Base-by-base conservation (phyloP, 2,797 vertebrate genomes). In the Syngnathus acus region DNA sequence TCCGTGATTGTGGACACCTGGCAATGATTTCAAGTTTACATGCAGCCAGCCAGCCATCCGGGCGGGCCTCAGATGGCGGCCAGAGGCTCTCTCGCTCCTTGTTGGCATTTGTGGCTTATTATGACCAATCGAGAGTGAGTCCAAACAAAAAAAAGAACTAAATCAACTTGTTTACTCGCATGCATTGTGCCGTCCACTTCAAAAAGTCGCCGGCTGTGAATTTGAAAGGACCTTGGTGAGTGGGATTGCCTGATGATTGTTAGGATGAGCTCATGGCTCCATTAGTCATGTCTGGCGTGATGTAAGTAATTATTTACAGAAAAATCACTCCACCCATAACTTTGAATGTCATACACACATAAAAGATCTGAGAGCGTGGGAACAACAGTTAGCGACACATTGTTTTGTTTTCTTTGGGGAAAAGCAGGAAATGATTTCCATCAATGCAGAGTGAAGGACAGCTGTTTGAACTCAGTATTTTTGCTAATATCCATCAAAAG, bases 21-120 rank as follows among this genome's bases (percentile, higher is more conserved):
- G 91, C 75, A 91, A 85, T 92, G 86, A 88, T 92, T 91, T 87
- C 32, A 77, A 79, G 84, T 74, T 87, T 87, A 82, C 79, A 87
- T 76, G 26, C 26, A 32, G 26, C 26, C 26, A 26, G 26, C 26
- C 26, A 26, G 26, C 75, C 82, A 83, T 80, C 81, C 80, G n/a
- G n/a, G n/a, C n/a, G 66, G 75, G 85, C 74, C 80, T 86, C 77
- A 77, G 83, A 85, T 68, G 38, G 62, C 72, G 73, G 68, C 73
- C 72, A 81, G 72, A 77, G 78, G 71, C 47, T 48, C n/a, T n/a
- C 47, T 64, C 26, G 3, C 45, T 38, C 19, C 42, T 61, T 26
- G 53, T 13, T 26, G 53, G 21, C 21, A 26, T 54, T 54, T 54
- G 53, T 4, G 53, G 9, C 9, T 26, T 54, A 26, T 54, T 54